Percentiles rank a stretch among this genome's conserved stretches.
Conservation (phyloP, 2,113 vertebrate species). For the Panthera leo region DNA sequence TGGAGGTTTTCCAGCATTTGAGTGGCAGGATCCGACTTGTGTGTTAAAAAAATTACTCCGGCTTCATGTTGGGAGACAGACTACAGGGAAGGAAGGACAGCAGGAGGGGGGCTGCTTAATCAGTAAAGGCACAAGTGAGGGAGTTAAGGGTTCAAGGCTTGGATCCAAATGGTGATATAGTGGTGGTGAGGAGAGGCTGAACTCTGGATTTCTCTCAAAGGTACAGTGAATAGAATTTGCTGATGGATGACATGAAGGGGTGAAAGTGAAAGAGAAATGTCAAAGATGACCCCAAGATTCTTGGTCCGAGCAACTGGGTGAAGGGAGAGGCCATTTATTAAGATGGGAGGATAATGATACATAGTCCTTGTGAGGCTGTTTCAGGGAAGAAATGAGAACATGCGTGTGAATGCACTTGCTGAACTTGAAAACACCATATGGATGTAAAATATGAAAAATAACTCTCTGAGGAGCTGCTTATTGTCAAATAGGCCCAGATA, state of each 20-base stretch:
- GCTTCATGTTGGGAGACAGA: not conserved
- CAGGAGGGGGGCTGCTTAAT: fast-evolving
- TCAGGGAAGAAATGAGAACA: not conserved
- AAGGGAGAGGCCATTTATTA: not conserved
- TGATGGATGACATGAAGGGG: not conserved
- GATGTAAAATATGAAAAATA: not conserved
- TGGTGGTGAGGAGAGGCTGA: not conserved
- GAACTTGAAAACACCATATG: not conserved
- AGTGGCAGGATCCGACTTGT: not conserved
- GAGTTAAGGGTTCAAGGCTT: fast-evolving
- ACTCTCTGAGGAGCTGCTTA: not conserved
- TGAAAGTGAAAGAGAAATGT: not conserved
- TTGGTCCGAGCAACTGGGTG: not conserved
- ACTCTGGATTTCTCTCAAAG: not conserved
- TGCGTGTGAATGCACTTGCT: not conserved
- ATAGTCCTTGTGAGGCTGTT: not conserved
- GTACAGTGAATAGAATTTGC: not conserved
- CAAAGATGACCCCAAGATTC: not conserved
- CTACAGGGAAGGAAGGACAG: not conserved
- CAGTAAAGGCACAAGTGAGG: not conserved
- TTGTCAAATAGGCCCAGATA: not conserved
- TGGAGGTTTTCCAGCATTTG: not conserved
- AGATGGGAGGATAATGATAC: not conserved
- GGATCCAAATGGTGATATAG: not conserved
- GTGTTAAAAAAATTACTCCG: not conserved